Conservation (phyloP, 2,113 vertebrate genomes). For the Eleginops maclovinus region DNA sequence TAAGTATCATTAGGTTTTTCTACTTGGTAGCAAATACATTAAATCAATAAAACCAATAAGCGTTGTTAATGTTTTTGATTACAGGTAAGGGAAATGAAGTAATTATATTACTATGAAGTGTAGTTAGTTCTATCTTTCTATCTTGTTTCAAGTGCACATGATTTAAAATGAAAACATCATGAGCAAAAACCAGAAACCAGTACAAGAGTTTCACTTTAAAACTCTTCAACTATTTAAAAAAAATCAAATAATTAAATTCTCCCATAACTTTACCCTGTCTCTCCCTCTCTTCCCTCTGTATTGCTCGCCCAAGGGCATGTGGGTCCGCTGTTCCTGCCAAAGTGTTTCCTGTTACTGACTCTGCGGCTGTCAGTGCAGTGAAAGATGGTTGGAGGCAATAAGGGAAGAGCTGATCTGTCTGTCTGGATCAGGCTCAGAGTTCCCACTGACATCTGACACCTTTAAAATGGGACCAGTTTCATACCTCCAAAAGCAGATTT, state of each 20-base stretch:
- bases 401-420: conserved; percentile 54
- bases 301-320: conserved; percentile 62
- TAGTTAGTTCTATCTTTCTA: too few species aligned
- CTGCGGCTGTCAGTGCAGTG: conserved; percentile 64
- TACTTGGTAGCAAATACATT: too few species aligned
- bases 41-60: too few species aligned
- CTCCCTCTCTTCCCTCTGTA: not conserved
- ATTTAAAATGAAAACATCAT: not conserved
- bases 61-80: too few species aligned
- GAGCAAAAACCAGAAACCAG: not conserved
- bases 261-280: not conserved
- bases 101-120: too few species aligned
- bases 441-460: conserved; percentile 40
- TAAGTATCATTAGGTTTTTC: too few species aligned
- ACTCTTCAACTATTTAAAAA: conserved; percentile 13
- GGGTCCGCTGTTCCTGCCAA: conserved; percentile 50
- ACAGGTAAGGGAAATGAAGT: too few species aligned
- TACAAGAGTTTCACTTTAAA: conserved; percentile 18
- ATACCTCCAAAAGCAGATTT: not conserved
- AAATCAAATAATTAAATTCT: conserved; percentile 38
- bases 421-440: conserved; percentile 15
- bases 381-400: conserved; percentile 68
- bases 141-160: too few species aligned
- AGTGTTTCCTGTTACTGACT: conserved; percentile 65
- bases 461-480: conserved; percentile 4